Conservation (phyloP, 2,888 invertebrate species). For the Pterobdella sp. region DNA sequence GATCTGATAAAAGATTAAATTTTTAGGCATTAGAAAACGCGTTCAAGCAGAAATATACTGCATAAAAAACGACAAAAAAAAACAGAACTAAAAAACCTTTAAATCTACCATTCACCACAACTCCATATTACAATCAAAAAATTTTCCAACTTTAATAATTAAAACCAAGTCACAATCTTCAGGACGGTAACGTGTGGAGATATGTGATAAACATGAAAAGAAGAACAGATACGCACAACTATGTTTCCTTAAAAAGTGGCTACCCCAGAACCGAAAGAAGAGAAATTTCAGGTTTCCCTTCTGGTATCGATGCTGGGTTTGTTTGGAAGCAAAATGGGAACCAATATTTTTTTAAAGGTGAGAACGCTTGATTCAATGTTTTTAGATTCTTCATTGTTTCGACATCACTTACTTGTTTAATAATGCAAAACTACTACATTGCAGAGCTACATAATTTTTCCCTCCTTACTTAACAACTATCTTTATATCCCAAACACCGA, state of each 20-base stretch:
- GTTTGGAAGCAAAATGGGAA: conserved; percentile 3
- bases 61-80: too few species aligned
- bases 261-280: background rate
- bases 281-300: conserved; percentile 2
- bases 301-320: conserved; percentile 1
- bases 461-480: background rate
- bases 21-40: too few species aligned
- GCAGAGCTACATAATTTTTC: background rate
- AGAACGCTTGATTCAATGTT: too few species aligned
- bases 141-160: too few species aligned
- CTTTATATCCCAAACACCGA: background rate
- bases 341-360: conserved; percentile 13
- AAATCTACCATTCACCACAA: too few species aligned
- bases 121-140: too few species aligned
- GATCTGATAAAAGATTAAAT: too few species aligned
- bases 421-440: background rate
- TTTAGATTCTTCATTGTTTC: too few species aligned
- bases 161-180: too few species aligned
- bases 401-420: background rate
- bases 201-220: background rate
- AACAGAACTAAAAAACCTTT: too few species aligned
- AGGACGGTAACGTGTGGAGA: conserved; percentile 10
- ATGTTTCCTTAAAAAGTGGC: background rate
- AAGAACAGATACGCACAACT: background rate
- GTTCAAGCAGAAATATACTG: too few species aligned